phyloP scores from a whole-genome alignment of 2,888 invertebrate species.

The Melanotus villosus region DNA sequence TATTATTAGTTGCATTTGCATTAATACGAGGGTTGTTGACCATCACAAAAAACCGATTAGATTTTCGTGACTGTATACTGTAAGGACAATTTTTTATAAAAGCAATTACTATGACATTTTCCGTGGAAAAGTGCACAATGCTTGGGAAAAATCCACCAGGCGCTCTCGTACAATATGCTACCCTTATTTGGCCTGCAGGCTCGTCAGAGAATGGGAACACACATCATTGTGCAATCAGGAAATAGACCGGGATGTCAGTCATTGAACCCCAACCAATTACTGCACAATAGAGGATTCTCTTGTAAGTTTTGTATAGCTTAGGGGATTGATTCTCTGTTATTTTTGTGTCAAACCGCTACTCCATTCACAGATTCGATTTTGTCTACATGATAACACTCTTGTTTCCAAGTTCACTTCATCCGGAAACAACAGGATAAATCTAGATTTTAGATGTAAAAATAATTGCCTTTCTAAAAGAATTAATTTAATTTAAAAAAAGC shows the following conservation, averaged over 20 bases:
- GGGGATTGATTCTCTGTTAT: slow-evolving; percentile 32
- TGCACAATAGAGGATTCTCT: slow-evolving; percentile 29
- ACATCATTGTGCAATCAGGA: slow-evolving; percentile 40
- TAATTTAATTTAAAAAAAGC: no score
- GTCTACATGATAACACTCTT: not conserved
- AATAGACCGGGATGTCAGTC: slow-evolving; percentile 38
- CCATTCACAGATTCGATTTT: not conserved
- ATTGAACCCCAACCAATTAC: slow-evolving; percentile 40
- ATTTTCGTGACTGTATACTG: not conserved
- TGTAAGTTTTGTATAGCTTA: slow-evolving; percentile 17
- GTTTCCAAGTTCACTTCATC: no score
- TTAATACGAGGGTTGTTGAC: not conserved
- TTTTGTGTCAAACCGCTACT: slow-evolving; percentile 3
- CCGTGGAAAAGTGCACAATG: not conserved
- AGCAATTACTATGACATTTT: not conserved
- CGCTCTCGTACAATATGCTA: slow-evolving; percentile 18
- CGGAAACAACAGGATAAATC: no score
- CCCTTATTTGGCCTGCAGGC: slow-evolving; percentile 15
- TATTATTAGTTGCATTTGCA: not conserved
- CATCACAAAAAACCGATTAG: not conserved
- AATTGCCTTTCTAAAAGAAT: no score
- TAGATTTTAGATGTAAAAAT: no score
- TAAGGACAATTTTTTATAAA: not conserved
- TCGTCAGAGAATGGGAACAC: slow-evolving; percentile 26
- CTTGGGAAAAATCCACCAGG: not conserved